Evolutionary conservation across 2,888 invertebrate genomes (phyloP).

Genomic region (Carpatolechia fugitivella): DNA sequence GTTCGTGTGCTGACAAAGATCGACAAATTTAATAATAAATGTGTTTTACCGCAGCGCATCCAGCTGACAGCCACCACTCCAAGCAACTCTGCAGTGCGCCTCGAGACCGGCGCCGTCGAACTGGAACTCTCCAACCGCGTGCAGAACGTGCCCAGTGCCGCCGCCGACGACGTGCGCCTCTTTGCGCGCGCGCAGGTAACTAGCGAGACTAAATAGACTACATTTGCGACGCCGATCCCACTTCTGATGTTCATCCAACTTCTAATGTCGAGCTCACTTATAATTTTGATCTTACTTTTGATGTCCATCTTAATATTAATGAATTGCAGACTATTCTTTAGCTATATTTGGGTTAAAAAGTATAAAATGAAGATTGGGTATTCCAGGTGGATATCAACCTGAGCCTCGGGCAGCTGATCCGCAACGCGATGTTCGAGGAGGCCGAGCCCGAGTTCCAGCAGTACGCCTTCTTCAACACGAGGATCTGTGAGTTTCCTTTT

Average conservation of each 20-base stretch:
- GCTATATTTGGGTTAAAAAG: too few relatives aligned
- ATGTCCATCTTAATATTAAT: neutral
- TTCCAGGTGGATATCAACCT: conserved; percentile 89
- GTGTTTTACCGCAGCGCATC: too few relatives aligned
- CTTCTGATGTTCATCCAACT: neutral
- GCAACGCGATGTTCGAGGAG: conserved; percentile 97
- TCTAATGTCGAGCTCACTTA: too few relatives aligned
- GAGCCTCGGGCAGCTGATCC: conserved; percentile 95
- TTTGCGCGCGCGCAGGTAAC: conserved; percentile 16
- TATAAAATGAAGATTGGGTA: too few relatives aligned
- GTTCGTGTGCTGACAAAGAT: too few relatives aligned
- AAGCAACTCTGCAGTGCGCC: conserved; percentile 95
- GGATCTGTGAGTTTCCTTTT: conserved; percentile 82
- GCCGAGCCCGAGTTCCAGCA: conserved; percentile 98
- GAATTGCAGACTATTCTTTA: too few relatives aligned
- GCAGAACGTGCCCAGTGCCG: conserved; percentile 87
- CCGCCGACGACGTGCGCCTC: conserved; percentile 77
- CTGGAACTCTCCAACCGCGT: conserved; percentile 96
- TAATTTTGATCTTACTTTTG: neutral
- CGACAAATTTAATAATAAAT: too few relatives aligned
- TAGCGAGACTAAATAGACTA: too few relatives aligned
- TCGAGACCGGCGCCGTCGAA: conserved; percentile 97
- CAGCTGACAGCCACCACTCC: conserved; percentile 99
- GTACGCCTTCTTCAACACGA: conserved; percentile 98
- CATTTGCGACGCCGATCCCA: too few relatives aligned